Base-by-base conservation (phyloP, 2,797 vertebrate genomes). In the Mormyrops attenuatus region DNA sequence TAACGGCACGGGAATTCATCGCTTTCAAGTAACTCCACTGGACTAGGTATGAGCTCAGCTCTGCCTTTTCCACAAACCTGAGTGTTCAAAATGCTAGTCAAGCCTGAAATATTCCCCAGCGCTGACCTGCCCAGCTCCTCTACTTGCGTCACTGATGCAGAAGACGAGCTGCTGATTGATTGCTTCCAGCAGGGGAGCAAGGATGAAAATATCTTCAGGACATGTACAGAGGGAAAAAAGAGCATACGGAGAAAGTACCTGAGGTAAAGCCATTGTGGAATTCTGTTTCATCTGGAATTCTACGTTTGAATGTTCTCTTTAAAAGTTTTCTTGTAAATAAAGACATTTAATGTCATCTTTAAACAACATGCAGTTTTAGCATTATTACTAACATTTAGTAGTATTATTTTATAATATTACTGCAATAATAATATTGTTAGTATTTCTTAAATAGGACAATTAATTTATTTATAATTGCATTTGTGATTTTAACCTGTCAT, bases 81-180 rank as follows among this genome's bases (percentile, higher is more conserved):
- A 66, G 89, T 53, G 87, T 88, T 88, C 53, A 73, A 60, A 66
- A 88, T 88, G 88, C 80, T 73, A 90, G 88, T 90, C 93, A 95
- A 94, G 95, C 94, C 93, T 95, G 93, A 95, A 95, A 95, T 85
- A 95, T 94, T 95, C 92, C 94, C 94, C 91, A 91, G 92, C 92
- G 93, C 92, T 93, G 95, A 94, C 94, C 95, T 92, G 92, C 91
- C 95, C 91, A 91, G 93, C 94, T 95, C 93, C 92, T 94, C 94
- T 94, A 94, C 94, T 93, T 95, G 95, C 95, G 93, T 96, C 94
- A 96, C 93, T 93, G 93, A 94, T 94, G 95, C 92, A 92, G 89
- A 93, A 95, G 94, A 96, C 94, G 94, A 96, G 94, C 95, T 94
- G 93, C 94, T 95, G 95, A 96, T 96, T 95, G 95, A 96, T 96